Base-by-base conservation (phyloP, 2,113 vertebrate species). In the Reinhardtius hippoglossoides region DNA sequence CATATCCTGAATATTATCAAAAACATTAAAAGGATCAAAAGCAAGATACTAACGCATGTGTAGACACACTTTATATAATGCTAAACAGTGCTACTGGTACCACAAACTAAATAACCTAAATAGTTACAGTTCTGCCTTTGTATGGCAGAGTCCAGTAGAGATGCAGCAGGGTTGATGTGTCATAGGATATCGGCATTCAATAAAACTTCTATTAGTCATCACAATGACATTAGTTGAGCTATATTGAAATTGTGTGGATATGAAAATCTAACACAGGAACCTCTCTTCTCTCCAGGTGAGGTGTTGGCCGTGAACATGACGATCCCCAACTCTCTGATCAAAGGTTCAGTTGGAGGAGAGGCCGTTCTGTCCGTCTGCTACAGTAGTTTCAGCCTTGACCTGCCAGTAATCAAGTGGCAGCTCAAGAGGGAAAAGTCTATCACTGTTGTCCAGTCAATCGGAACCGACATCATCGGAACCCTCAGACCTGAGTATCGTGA, bases 321-420 rank as follows among this genome's bases (percentile, higher is more conserved):
- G 62, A 96, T 95, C 90, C 95, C 95, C 0, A 91, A 93, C 2
- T 84, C 93, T 0, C 85, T 97, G 35, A 94, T 99, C 24, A 94
- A 94, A 0, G 96, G 97, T 31, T 94, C 93, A 0, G 91, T 95
- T 0, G 98, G 97, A 23, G 96, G 96, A 1, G 95, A 97, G 0
- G 97, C 97, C 1, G 92, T 98, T 76, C 95, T 98, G 5, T 98
- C 98, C 0, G 97, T 99, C 62, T 94, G 93, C 63, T 99, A 98
- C 77, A 93, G 91, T 79, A 98, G 96, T 67, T 94, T 94, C 87
- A 99, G 98, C 76, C 79, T 87, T 0, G 98, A 98, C 93, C 94
- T 91, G 21, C 98, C 98, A 0, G 97, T 99, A 82, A 96, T 99
- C 81, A 98, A 97, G 92, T 99, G 98, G 98, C 96, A 97, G 87